A percentile compares a stretch with the other conserved stretches of the same genome.
Evolutionary conservation across 2,797 vertebrate species (phyloP).

Genomic region (Anguilla marmorata): DNA sequence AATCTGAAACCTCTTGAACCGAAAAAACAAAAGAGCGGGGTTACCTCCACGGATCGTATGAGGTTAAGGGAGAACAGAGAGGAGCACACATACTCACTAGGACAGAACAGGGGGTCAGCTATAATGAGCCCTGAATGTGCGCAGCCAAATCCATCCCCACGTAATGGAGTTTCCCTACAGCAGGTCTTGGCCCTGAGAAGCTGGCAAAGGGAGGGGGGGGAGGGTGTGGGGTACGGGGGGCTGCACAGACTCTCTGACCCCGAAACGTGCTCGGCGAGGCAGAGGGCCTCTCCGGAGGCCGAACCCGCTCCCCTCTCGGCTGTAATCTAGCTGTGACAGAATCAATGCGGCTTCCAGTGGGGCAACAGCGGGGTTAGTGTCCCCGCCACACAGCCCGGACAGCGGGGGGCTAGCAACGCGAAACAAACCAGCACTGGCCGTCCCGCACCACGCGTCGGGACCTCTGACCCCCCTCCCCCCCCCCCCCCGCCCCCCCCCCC

Average conservation of each 20-base stretch:
- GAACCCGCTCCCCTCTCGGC: conserved; percentile 83
- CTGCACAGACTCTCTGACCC: conserved; percentile 91
- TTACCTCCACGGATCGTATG: conserved; percentile 48
- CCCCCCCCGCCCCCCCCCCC: too few relatives aligned
- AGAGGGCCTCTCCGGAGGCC: conserved; percentile 78
- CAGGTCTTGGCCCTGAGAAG: conserved; percentile 68
- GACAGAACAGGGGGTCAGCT: conserved; percentile 66
- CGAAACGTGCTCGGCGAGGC: conserved; percentile 82
- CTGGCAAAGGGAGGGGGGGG: conserved; percentile 25
- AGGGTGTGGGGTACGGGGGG: conserved; percentile 70
- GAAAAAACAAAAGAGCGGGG: conserved; percentile 49
- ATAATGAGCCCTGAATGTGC: conserved; percentile 79
- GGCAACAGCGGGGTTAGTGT: conserved; percentile 78
- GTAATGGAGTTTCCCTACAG: conserved; percentile 87
- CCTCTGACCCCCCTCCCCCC: neutral
- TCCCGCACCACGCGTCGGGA: conserved; percentile 28
- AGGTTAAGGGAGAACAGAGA: conserved; percentile 53
- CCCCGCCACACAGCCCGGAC: conserved; percentile 64
- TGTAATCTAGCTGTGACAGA: conserved; percentile 91
- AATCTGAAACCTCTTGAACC: conserved; percentile 44
- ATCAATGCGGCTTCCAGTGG: conserved; percentile 88
- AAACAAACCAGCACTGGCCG: conserved; percentile 70
- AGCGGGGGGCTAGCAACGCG: conserved; percentile 71
- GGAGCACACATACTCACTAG: conserved; percentile 50
- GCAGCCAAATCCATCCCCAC: conserved; percentile 86